Percentiles rank a stretch among this genome's conserved stretches.
phyloP scores from a whole-genome alignment of 2,888 invertebrate genomes.

The Microctonus hyperodae region DNA sequence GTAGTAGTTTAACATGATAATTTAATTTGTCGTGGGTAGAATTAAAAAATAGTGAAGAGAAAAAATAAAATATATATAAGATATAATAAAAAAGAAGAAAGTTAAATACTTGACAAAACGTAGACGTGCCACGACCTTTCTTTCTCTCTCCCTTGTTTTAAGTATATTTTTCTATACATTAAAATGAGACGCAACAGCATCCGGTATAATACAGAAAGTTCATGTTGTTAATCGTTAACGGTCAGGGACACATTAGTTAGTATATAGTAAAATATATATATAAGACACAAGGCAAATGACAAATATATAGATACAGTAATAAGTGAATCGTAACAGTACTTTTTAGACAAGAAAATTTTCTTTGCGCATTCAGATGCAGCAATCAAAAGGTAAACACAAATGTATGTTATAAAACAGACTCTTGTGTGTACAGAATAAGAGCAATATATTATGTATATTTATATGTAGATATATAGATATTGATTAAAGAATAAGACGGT shows the following conservation, averaged over 20 bases:
- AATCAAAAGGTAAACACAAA: neutral
- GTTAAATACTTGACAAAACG: too few species aligned
- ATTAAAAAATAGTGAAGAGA: too few species aligned
- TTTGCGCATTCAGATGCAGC: neutral
- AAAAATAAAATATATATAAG: too few species aligned
- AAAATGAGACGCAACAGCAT: neutral
- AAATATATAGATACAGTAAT: neutral
- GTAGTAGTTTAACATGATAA: too few species aligned
- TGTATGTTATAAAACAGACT: neutral
- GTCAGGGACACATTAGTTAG: neutral
- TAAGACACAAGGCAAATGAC: neutral
- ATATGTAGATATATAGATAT: too few species aligned
- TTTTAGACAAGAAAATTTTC: neutral
- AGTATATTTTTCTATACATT: neutral
- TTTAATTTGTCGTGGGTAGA: too few species aligned
- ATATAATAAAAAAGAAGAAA: too few species aligned
- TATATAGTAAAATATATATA: neutral
- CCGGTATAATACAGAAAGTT: neutral
- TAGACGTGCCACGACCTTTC: too few species aligned
- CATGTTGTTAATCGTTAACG: neutral
- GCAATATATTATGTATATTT: too few species aligned
- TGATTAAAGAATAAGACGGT: too few species aligned
- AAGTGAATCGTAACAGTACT: neutral
- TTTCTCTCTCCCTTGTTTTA: too few species aligned
- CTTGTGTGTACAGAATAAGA: neutral